Base-by-base conservation (phyloP, 2,888 invertebrate genomes). In the Coenonympha arcania region DNA sequence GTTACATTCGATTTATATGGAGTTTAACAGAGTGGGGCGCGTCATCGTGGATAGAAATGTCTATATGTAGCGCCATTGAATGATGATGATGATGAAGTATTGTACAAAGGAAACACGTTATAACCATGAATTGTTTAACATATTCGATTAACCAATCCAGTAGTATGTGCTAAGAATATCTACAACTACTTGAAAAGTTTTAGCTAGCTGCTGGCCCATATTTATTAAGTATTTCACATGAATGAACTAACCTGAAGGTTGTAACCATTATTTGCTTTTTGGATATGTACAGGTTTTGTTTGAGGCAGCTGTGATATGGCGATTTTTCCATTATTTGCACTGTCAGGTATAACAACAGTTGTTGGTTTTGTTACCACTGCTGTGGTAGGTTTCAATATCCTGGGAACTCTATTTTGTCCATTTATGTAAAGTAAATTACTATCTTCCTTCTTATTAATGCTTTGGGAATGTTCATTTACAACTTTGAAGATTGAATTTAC, bases 401-500 rank as follows among this genome's bases (percentile, higher is more conserved):
- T 69, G 4, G 79, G 79, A 31, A 76, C 48, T 67, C 72, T 59
- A 15, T 76, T 80, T 49, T 72, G 74, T 24, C 78, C 75, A 11
- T 74, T 57, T 43, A 73, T 60, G 31, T 77, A 57, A 36, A 73
- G 69, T 8, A 73, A 67, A 69, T 69, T 66, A 16, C 61, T 71
- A 13, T 73, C 74, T 26, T 68, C 65, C 11, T 60, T 64, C 46
- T 57, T 62, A 9, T 39, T 31, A 39, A 48, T 19, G 50, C 62
- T 61, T 43, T 55, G 41, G 3, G 59, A 59, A 48, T 80, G 74
- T 60, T 86, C 85, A 66, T 86, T 86, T 1, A 79, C 73, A n/a
- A 86, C 78, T 66, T 82, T 83, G 48, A 76, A 84, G 55, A 73
- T 78, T 3, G 78, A 65, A 64, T 78, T 78, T 28, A 16, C 26